These are phyloP conservation scores for Drosophila seclusa DNA, from an alignment of 2,888 invertebrate species.

Conservation along the genomic window DNA sequence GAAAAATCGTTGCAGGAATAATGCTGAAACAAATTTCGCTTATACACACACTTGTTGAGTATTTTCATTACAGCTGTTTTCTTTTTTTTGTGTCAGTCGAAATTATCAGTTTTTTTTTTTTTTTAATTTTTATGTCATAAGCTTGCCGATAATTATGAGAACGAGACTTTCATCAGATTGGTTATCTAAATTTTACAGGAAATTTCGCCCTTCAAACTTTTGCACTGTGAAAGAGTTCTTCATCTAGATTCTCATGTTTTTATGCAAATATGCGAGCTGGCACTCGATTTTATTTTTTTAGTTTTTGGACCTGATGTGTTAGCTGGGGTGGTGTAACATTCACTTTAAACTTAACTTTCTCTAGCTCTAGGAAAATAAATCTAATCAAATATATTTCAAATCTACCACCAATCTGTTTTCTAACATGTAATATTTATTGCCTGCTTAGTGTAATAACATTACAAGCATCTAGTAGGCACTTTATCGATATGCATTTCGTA, in stretches of 20 bases:
- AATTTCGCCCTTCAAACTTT: not conserved
- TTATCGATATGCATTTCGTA: slow-evolving; percentile 28
- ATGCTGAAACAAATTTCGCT: not conserved
- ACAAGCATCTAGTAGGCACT: not conserved
- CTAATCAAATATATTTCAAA: no score
- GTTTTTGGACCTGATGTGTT: no score
- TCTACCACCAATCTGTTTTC: no score
- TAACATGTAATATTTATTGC: no score
- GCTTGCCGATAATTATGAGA: not conserved
- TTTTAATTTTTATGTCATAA: not conserved
- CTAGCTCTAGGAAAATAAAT: no score
- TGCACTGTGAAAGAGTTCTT: not conserved
- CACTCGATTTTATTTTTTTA: no score
- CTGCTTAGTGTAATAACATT: not conserved
- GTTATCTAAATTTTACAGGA: rapidly evolving
- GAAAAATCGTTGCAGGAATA: not conserved
- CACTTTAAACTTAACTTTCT: no score
- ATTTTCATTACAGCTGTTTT: not conserved
- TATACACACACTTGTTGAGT: not conserved
- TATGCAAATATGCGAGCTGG: no score
- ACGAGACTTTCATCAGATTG: not conserved
- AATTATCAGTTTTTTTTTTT: not conserved
- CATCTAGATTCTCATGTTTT: slow-evolving; percentile 14
- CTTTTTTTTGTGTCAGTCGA: not conserved
- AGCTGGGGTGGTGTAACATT: no score